Conservation (phyloP, 2,113 vertebrate genomes). For the Catharus bicknelli region DNA sequence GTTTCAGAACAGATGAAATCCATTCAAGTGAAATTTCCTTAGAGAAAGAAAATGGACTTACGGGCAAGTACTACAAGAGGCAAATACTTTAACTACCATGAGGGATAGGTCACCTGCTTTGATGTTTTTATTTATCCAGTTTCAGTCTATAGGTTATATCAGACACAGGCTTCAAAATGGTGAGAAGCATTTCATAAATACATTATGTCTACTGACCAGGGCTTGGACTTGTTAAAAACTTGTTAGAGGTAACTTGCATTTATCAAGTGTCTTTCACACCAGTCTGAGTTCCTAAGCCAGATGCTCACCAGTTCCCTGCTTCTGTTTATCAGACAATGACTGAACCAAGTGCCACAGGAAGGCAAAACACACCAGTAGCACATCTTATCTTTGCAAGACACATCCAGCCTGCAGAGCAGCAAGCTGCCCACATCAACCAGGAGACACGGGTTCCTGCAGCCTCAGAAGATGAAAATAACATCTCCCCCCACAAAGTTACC, state of each 20-base stretch:
- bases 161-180: neutral
- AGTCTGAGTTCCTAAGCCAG: neutral
- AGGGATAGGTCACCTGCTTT: neutral
- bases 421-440: neutral
- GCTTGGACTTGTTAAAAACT: neutral
- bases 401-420: neutral
- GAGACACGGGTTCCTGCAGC: neutral
- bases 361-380: neutral
- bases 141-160: neutral
- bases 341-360: neutral
- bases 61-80: rapidly evolving
- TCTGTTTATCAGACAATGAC: neutral
- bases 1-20: neutral
- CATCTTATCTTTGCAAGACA: neutral
- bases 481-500: neutral
- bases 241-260: neutral
- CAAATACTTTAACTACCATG: neutral
- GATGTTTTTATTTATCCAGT: neutral
- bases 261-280: neutral
- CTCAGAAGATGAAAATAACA: neutral
- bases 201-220: neutral
- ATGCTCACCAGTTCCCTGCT: neutral
- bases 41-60: neutral
- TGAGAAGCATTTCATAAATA: neutral
- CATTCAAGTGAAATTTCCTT: neutral